phyloP scores from a whole-genome alignment of 1,140 invertebrate species.

The Aethina tumida region DNA sequence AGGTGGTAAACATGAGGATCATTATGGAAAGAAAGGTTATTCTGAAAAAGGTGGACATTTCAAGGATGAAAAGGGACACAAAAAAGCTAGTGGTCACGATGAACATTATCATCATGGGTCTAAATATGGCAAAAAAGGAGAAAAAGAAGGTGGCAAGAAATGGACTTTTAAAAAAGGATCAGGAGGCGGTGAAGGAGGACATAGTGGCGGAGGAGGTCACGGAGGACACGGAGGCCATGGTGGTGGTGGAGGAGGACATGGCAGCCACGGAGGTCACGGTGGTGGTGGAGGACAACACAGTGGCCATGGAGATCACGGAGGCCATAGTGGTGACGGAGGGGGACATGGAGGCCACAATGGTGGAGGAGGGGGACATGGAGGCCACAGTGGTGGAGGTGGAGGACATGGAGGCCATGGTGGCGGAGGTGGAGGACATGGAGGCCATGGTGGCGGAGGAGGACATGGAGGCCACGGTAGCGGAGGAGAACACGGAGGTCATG shows the following conservation, averaged over 20 bases:
- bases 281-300: slow-evolving; percentile 2
- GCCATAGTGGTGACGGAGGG: slow-evolving; percentile 3
- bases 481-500: too few species aligned
- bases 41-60: slow-evolving; percentile 46
- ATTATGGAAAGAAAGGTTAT: slow-evolving; percentile 47
- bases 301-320: slow-evolving; percentile 2
- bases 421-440: slow-evolving; percentile 2
- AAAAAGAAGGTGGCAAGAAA: slow-evolving; percentile 44
- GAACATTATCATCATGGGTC: slow-evolving; percentile 39
- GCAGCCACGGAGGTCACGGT: slow-evolving; percentile 3
- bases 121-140: slow-evolving; percentile 40
- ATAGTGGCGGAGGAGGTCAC: slow-evolving; percentile 4
- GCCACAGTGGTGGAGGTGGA: too few species aligned
- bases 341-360: slow-evolving; percentile 5
- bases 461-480: background rate
- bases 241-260: slow-evolving; percentile 3
- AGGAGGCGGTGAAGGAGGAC: slow-evolving; percentile 15
- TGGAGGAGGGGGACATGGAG: background rate
- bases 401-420: slow-evolving; percentile 3
- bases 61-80: slow-evolving; percentile 46
- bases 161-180: slow-evolving; percentile 40
- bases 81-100: slow-evolving; percentile 42
- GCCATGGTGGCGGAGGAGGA: slow-evolving; percentile 10
- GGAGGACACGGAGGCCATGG: slow-evolving; percentile 8
- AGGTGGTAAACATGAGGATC: slow-evolving; percentile 39